A percentile compares a stretch with the other conserved stretches of the same genome.
Conservation (phyloP, 2,888 invertebrate genomes). For the Lepidonotus clava region DNA sequence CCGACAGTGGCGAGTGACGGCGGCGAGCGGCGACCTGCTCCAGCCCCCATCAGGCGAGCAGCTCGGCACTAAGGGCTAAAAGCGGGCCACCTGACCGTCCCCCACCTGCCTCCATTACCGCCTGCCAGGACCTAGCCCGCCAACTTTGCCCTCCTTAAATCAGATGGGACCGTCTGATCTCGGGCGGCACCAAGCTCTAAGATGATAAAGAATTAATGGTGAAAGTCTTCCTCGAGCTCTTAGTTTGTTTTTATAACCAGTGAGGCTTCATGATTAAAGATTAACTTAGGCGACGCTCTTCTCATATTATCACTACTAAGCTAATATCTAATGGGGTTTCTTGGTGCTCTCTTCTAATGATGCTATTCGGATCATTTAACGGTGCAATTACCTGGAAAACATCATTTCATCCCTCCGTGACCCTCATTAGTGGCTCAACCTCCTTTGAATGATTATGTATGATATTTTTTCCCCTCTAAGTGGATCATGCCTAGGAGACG, state of each 20-base stretch:
- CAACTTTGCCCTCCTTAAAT: slow-evolving; percentile 39
- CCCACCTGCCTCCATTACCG: slow-evolving; percentile 2
- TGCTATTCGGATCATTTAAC: slow-evolving; percentile 45
- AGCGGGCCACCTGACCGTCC: background rate
- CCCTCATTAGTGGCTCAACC: slow-evolving; percentile 29
- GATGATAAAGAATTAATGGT: slow-evolving; percentile 37
- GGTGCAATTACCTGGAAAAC: slow-evolving; percentile 44
- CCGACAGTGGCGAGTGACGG: slow-evolving; percentile 5
- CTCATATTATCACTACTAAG: slow-evolving; percentile 29
- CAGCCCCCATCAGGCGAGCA: background rate
- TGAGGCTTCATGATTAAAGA: slow-evolving; percentile 21
- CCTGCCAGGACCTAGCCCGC: background rate
- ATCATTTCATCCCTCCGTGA: slow-evolving; percentile 34
- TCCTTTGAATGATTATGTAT: slow-evolving; percentile 34
- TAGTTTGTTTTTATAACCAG: slow-evolving; percentile 25
- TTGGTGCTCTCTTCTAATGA: slow-evolving; percentile 39
- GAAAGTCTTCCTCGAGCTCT: slow-evolving; percentile 6
- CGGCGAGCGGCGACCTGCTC: background rate
- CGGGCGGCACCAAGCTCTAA: slow-evolving; percentile 13
- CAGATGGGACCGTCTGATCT: background rate
- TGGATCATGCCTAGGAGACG: slow-evolving; percentile 16
- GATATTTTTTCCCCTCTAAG: slow-evolving; percentile 8
- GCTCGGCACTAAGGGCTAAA: background rate
- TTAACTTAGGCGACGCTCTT: slow-evolving; percentile 9
- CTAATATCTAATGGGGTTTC: slow-evolving; percentile 41